Conservation (phyloP, 2,113 vertebrate genomes). For the Hydrochoerus hydrochaeris region DNA sequence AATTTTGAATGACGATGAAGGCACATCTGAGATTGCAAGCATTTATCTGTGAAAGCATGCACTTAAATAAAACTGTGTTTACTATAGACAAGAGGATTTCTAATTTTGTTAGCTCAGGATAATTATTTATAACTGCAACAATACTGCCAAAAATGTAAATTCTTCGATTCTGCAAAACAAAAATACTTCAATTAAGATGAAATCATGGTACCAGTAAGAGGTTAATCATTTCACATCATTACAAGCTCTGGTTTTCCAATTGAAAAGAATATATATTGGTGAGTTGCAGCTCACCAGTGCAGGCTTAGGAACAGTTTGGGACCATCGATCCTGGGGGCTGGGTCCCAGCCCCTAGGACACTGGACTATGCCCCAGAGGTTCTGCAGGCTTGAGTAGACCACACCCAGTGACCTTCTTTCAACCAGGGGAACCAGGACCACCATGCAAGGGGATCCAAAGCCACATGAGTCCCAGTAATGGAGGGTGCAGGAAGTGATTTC, state of each 20-base stretch:
- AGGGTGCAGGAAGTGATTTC: no score
- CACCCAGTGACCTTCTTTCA: no score
- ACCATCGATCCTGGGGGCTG: no score
- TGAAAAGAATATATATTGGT: background rate
- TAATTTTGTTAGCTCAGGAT: background rate
- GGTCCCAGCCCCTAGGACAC: no score
- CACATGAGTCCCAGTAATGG: no score
- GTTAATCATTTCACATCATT: background rate
- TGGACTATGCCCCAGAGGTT: no score
- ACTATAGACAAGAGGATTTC: background rate
- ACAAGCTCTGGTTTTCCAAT: background rate
- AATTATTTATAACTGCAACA: background rate
- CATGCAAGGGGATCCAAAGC: no score
- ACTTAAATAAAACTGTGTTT: background rate
- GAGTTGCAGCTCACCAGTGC: no score
- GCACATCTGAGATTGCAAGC: background rate
- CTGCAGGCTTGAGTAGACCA: no score
- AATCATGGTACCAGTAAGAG: background rate
- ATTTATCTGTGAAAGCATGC: conserved; percentile 10
- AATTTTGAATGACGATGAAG: background rate
- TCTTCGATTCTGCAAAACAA: background rate
- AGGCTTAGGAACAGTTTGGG: no score
- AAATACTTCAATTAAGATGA: background rate
- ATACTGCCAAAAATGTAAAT: background rate
- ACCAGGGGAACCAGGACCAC: no score